phyloP scores from a whole-genome alignment of 2,113 vertebrate species.

The Gopherus flavomarginatus region DNA sequence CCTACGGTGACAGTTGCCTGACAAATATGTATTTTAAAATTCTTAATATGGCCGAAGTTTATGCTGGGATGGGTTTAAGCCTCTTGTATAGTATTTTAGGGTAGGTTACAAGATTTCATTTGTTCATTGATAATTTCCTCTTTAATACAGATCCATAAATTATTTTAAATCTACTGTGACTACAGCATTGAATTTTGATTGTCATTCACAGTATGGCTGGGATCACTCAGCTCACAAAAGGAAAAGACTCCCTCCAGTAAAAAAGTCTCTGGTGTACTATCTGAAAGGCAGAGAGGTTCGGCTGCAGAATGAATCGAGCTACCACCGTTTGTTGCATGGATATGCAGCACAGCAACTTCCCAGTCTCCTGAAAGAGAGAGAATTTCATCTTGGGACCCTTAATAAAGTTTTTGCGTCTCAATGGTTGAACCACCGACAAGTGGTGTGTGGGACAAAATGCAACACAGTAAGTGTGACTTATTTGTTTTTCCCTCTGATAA shows the following conservation, averaged over 20 bases:
- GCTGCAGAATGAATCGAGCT: conserved; percentile 87
- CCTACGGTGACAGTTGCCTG: fast-evolving
- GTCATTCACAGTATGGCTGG: conserved; percentile 77
- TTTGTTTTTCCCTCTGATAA: background rate
- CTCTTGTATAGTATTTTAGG: fast-evolving
- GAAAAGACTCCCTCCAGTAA: conserved; percentile 84
- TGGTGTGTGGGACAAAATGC: conserved; percentile 98
- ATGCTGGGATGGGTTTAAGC: background rate
- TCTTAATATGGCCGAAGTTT: background rate
- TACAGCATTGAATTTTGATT: background rate
- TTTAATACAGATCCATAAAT: background rate
- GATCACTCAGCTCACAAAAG: conserved; percentile 80
- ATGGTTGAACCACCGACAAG: conserved; percentile 97
- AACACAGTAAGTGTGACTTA: conserved; percentile 90
- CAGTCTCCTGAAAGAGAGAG: conserved; percentile 90
- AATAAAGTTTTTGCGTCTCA: conserved; percentile 99
- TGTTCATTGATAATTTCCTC: fast-evolving
- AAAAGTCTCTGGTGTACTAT: conserved; percentile 91
- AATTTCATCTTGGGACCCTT: conserved; percentile 93
- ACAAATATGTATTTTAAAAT: background rate
- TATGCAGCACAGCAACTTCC: conserved; percentile 94
- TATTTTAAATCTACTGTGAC: background rate
- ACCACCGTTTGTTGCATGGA: conserved; percentile 86
- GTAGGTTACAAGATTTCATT: background rate
- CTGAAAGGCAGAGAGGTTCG: conserved; percentile 92